Base-by-base conservation (phyloP, 2,888 invertebrate species). In the Andrena haemorrhoa region DNA sequence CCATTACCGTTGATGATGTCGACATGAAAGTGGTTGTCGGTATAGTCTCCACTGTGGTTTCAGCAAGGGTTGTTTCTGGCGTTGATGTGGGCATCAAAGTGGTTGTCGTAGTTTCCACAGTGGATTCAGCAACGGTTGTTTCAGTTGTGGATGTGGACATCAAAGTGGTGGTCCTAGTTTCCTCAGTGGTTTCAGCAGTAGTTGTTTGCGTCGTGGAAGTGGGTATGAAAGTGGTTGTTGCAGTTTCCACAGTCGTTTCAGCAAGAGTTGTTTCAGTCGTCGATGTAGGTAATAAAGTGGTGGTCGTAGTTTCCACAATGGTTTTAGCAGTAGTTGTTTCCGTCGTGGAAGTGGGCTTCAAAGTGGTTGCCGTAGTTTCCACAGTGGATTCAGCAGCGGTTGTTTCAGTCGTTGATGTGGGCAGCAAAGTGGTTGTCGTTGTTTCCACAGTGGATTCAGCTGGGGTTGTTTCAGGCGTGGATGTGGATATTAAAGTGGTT, bases 401-500 rank as follows among this genome's bases (percentile, higher is more conserved):
- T 8, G 2, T 2, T 35, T 2, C 35, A 2, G 35, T 8, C 0
- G 35, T 35, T 2, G 8, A 10, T 10, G 35, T 10, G 2, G 35
- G 8, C 0, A 10, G 2, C 29, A 29, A 29, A 3, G 29, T 29
- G 2, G 2, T 31, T 1, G 23, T 23, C 23, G 29, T 31, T 0
- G 29, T 5, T 31, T 31, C 29, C 29, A 2, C 35, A 35, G 10
- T 23, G 1, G 23, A 1, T 23, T 23, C 23, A 23, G 23, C 1
- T 1, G 1, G 2, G 0, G 35, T 1, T 10, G 35, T 35, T 35
- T 10, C 35, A 1, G 33, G 33, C 5, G n/a, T 49, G n/a, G 31
- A 2, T 10, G 6, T 1, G 5, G 31, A 29, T 0, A n/a, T n/a
- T 0, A 12, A 29, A 6, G 7, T 3, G 0, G 20, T 0, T 1